Conservation (phyloP, 2,113 vertebrate genomes). For the Procavia capensis region DNA sequence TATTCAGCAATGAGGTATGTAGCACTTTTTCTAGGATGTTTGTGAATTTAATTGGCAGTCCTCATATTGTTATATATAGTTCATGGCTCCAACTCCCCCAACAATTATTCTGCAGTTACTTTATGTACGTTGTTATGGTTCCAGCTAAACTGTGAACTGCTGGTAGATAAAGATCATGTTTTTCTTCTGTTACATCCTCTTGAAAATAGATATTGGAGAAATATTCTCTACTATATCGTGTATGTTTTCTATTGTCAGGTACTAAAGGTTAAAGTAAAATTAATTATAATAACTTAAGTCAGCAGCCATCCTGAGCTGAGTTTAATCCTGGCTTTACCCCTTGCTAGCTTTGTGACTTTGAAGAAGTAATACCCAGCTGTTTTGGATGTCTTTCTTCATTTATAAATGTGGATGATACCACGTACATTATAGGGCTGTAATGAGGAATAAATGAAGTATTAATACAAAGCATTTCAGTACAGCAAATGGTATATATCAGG, state of each 20-base stretch:
- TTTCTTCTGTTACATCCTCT: background rate
- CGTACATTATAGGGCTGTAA: background rate
- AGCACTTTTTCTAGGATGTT: too few species aligned
- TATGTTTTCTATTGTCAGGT: background rate
- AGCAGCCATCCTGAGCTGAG: background rate
- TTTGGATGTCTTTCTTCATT: conserved; percentile 2
- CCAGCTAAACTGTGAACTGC: background rate
- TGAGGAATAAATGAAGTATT: background rate
- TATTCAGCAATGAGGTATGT: too few species aligned
- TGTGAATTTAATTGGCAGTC: too few species aligned
- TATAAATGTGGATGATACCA: background rate
- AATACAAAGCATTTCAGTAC: background rate
- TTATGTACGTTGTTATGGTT: background rate
- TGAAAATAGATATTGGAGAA: background rate
- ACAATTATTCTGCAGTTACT: background rate
- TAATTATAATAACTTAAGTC: background rate
- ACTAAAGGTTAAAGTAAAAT: background rate
- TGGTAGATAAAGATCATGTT: background rate
- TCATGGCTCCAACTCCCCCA: background rate
- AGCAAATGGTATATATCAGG: background rate
- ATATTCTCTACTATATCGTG: background rate
- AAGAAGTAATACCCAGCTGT: background rate
- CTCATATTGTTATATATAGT: too few species aligned
- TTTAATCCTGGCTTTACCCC: background rate
- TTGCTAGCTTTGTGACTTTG: background rate